phyloP scores from a whole-genome alignment of 2,888 invertebrate genomes.

The Orgyia antiqua region DNA sequence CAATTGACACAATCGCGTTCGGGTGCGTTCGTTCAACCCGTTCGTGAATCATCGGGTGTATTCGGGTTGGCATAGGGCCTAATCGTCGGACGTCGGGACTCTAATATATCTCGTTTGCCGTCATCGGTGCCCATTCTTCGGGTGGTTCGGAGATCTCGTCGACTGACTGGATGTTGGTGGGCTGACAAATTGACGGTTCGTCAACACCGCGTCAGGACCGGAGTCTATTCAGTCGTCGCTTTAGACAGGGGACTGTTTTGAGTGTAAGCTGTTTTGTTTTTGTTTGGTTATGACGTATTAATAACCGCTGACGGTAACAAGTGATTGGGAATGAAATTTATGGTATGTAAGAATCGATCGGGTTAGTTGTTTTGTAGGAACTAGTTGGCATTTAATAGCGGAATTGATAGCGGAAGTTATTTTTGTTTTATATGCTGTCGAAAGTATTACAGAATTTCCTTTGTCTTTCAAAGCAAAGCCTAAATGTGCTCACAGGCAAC shows the following conservation, averaged over 20 bases:
- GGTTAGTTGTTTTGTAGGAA: no score
- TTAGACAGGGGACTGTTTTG: conserved; percentile 26
- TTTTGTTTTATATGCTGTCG: no score
- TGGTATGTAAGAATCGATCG: no score
- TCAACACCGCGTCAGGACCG: conserved; percentile 34
- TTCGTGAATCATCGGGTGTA: conserved; percentile 61
- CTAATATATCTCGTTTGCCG: conserved; percentile 67
- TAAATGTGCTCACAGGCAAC: no score
- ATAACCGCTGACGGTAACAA: no score
- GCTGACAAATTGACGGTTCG: conserved; percentile 71
- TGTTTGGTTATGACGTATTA: no score
- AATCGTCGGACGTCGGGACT: conserved; percentile 64
- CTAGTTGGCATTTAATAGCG: no score
- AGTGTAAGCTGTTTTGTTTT: conserved; percentile 25
- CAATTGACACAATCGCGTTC: conserved; percentile 60
- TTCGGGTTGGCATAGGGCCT: conserved; percentile 68
- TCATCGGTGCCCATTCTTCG: conserved; percentile 71
- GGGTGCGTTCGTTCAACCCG: conserved; percentile 58
- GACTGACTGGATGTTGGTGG: conserved; percentile 65
- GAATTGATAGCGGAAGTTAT: no score
- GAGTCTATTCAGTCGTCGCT: conserved; percentile 35
- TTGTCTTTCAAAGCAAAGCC: no score
- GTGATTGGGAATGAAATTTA: no score
- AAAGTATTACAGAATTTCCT: no score
- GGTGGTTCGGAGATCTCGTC: conserved; percentile 57